phyloP scores from a whole-genome alignment of 2,113 vertebrate genomes.

The Nansenia antarctica region DNA sequence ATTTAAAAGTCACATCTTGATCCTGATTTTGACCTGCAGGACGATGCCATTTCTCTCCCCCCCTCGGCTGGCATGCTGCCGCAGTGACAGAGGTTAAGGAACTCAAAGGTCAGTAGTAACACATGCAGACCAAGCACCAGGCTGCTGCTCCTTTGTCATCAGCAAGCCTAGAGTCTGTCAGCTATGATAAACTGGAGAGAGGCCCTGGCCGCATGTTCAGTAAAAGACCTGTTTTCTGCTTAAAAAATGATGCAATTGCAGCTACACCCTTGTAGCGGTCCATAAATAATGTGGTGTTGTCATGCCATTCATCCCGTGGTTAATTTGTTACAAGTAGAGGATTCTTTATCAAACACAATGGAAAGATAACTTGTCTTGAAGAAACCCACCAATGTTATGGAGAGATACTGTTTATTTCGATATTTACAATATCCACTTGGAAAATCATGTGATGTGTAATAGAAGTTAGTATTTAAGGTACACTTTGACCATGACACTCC shows the following conservation, averaged over 20 bases:
- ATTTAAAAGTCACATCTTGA: constrained; percentile 5
- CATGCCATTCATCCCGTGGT: not conserved
- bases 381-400: not conserved
- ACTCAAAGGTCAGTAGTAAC: constrained; percentile 45
- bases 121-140: constrained; percentile 6
- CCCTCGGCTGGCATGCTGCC: constrained; percentile 19
- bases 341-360: not conserved
- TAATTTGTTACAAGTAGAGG: constrained; percentile 11
- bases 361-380: not conserved
- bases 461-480: constrained; percentile 6
- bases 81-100: constrained; percentile 28
- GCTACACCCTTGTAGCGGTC: not conserved
- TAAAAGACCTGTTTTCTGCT: constrained; percentile 37
- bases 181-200: constrained; percentile 40
- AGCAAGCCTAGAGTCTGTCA: constrained; percentile 32
- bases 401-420: not conserved
- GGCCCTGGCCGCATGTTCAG: constrained; percentile 32
- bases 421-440: not conserved
- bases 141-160: constrained; percentile 28
- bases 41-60: constrained; percentile 12
- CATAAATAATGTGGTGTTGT: not conserved
- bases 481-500: not conserved
- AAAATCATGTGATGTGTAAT: not conserved
- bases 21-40: constrained; percentile 29
- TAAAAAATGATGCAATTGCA: constrained; percentile 6